Evolutionary conservation across 1,140 invertebrate species (phyloP).

Genomic region (Procambarus clarkii): DNA sequence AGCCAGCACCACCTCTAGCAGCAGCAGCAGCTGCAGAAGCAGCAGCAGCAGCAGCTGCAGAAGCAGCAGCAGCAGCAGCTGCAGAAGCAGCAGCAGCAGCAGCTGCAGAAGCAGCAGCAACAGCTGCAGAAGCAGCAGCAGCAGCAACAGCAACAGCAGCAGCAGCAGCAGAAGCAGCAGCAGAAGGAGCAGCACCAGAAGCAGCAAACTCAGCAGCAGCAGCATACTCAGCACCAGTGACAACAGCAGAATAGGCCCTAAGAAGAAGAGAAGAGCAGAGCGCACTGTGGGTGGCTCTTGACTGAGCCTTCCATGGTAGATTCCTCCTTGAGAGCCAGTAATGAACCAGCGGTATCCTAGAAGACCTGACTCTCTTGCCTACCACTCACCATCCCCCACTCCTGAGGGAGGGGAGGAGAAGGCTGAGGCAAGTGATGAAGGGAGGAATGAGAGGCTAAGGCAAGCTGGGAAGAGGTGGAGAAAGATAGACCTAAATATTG

Average conservation of each 20-base stretch:
- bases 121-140: no score
- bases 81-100: no score
- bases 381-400: not conserved
- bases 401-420: not conserved
- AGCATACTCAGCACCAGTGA: not conserved
- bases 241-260: not conserved
- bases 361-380: not conserved
- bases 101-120: no score
- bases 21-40: not conserved
- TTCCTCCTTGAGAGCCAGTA: not conserved
- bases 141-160: no score
- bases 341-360: slow-evolving; percentile 11
- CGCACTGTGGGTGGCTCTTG: not conserved
- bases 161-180: no score
- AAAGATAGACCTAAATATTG: not conserved
- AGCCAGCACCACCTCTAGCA: not conserved
- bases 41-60: no score
- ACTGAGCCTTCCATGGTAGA: not conserved
- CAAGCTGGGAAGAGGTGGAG: not conserved
- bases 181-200: no score
- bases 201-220: not conserved
- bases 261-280: not conserved
- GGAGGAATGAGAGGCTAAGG: not conserved
- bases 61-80: no score
- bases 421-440: not conserved